These are phyloP conservation scores for Chrysolina americana DNA, from an alignment of 2,888 invertebrate genomes.

Conservation along the genomic window DNA sequence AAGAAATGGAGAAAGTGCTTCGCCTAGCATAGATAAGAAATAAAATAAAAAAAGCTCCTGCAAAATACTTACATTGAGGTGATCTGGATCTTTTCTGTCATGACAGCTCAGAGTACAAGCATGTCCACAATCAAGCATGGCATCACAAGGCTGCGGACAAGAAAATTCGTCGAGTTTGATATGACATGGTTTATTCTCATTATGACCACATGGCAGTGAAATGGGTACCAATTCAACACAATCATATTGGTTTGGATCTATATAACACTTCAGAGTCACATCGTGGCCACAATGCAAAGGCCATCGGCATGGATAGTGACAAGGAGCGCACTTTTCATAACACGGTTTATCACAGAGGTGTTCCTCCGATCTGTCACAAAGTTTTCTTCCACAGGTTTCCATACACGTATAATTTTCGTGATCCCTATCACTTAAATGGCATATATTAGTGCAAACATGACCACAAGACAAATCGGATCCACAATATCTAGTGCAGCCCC, in stretches of 20 bases:
- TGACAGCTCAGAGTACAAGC: conserved; percentile 27
- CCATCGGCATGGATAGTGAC: conserved; percentile 67
- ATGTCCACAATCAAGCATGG: conserved; percentile 36
- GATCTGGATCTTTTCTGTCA: neutral
- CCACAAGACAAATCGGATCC: conserved; percentile 70
- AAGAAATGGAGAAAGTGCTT: too few relatives aligned
- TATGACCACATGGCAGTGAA: conserved; percentile 63
- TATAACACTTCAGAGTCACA: conserved; percentile 68
- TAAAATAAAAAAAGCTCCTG: too few relatives aligned
- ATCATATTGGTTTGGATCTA: conserved; percentile 66
- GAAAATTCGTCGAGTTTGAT: conserved; percentile 61
- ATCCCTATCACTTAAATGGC: conserved; percentile 74
- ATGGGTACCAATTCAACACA: conserved; percentile 58
- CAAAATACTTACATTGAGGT: conserved; percentile 63
- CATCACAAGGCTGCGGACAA: conserved; percentile 64
- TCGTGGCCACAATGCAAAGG: conserved; percentile 72
- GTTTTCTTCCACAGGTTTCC: conserved; percentile 65
- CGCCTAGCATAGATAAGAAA: too few relatives aligned
- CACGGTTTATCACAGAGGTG: conserved; percentile 74
- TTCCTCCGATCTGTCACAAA: conserved; percentile 50
- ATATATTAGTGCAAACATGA: conserved; percentile 75
- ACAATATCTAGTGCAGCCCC: conserved; percentile 72
- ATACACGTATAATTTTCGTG: conserved; percentile 72
- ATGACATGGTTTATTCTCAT: conserved; percentile 70
- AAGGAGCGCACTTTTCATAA: conserved; percentile 69